Conservation (phyloP, 2,888 invertebrate species). For the Ctena decussata region DNA sequence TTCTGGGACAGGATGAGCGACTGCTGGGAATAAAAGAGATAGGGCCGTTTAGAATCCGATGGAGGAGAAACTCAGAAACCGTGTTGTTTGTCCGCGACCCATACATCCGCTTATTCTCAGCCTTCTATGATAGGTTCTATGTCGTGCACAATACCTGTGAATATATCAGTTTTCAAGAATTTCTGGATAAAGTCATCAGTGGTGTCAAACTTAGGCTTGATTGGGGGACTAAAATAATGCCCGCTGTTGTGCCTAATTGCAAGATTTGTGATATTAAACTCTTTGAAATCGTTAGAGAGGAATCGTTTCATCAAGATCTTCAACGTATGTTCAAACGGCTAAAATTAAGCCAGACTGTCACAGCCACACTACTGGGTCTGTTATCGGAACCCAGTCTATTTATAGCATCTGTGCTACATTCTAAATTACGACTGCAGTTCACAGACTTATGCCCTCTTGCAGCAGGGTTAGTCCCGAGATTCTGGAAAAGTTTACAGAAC, state of each 20-base stretch:
- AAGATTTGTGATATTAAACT: slow-evolving; percentile 61
- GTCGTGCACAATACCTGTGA: slow-evolving; percentile 47
- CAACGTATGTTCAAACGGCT: slow-evolving; percentile 46
- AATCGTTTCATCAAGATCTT: slow-evolving; percentile 56
- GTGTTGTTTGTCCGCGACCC: slow-evolving; percentile 64
- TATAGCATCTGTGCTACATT: background rate
- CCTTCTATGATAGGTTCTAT: slow-evolving; percentile 68
- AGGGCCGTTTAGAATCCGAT: background rate
- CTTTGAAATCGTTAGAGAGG: slow-evolving; percentile 62
- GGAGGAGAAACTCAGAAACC: background rate
- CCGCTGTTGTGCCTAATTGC: slow-evolving; percentile 51
- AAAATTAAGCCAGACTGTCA: slow-evolving; percentile 6
- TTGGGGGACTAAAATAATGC: background rate
- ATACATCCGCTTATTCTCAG: slow-evolving; percentile 65
- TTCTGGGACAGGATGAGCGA: background rate
- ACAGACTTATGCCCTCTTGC: background rate
- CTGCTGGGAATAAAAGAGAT: background rate
- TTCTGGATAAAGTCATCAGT: slow-evolving; percentile 11
- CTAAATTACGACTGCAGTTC: background rate
- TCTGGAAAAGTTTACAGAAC: slow-evolving; percentile 18
- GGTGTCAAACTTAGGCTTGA: background rate
- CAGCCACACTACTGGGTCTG: background rate
- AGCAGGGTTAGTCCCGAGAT: background rate
- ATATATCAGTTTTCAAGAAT: slow-evolving; percentile 61
- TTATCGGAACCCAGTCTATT: background rate